Conservation (phyloP, 1,140 invertebrate genomes). For the Brachionus paranguensis region DNA sequence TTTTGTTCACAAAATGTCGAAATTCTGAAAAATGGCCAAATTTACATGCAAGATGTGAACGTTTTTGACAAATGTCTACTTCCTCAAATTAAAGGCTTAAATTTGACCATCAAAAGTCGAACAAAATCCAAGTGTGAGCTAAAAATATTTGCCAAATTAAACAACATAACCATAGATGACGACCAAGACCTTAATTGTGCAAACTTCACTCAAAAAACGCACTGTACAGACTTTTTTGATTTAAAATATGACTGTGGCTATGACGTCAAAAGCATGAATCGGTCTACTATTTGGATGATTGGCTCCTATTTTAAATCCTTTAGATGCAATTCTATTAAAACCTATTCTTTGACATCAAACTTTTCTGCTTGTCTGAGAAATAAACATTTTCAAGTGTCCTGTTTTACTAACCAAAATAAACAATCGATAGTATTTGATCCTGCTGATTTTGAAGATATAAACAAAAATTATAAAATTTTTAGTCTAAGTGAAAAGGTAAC, state of each 20-base stretch:
- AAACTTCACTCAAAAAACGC: not conserved
- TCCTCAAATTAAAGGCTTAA: not conserved
- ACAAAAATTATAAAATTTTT: not conserved
- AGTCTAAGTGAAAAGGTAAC: not conserved
- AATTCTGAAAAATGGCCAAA: not conserved
- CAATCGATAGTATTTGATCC: not conserved
- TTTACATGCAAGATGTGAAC: not conserved
- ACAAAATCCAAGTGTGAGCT: not conserved
- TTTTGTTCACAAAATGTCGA: not conserved
- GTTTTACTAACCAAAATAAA: not conserved
- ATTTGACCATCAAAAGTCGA: not conserved
- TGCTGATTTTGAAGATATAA: not conserved
- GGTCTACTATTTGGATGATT: not conserved
- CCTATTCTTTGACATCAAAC: not conserved
- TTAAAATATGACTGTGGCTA: not conserved
- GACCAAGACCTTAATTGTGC: not conserved
- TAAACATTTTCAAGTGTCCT: not conserved
- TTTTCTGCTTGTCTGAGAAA: not conserved
- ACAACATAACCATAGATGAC: not conserved
- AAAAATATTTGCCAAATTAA: not conserved
- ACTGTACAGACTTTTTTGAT: not conserved
- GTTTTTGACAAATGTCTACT: not conserved
- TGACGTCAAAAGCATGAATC: not conserved
- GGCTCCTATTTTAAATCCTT: not conserved
- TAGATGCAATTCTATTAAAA: not conserved